Percentiles rank a stretch among this genome's conserved stretches.
phyloP scores from a whole-genome alignment of 2,888 invertebrate genomes.

The Epistrophella euchroma region DNA sequence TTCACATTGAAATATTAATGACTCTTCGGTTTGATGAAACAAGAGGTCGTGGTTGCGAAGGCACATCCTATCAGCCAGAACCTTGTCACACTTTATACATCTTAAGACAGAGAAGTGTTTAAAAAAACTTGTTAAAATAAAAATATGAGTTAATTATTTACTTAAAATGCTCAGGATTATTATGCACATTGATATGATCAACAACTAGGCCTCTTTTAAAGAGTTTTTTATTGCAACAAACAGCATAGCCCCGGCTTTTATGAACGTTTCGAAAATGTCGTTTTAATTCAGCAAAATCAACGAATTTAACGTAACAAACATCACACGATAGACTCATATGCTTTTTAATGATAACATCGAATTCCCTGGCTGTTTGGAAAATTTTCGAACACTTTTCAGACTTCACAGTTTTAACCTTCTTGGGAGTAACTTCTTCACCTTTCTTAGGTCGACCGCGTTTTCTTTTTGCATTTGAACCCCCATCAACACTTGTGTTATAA shows the following conservation, averaged over 20 bases:
- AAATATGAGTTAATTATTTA: slow-evolving; percentile 31
- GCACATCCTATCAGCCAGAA: slow-evolving; percentile 76
- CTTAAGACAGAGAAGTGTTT: slow-evolving; percentile 35
- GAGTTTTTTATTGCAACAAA: slow-evolving; percentile 77
- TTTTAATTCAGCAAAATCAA: slow-evolving; percentile 75
- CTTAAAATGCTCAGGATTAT: slow-evolving; percentile 78
- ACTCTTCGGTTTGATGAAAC: slow-evolving; percentile 75
- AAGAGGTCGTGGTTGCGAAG: slow-evolving; percentile 74
- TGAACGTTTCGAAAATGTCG: slow-evolving; percentile 76
- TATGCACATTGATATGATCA: slow-evolving; percentile 77
- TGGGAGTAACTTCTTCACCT: slow-evolving; percentile 55
- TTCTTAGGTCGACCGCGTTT: slow-evolving; percentile 63
- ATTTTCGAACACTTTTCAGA: slow-evolving; percentile 56
- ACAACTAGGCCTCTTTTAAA: slow-evolving; percentile 76
- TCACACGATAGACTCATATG: slow-evolving; percentile 77
- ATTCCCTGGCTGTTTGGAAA: slow-evolving; percentile 69
- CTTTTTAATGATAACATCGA: slow-evolving; percentile 75
- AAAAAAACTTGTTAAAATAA: neutral
- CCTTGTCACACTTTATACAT: slow-evolving; percentile 75
- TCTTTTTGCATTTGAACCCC: slow-evolving; percentile 31
- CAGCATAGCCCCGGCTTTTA: slow-evolving; percentile 76
- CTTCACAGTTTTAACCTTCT: slow-evolving; percentile 25
- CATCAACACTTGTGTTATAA: neutral
- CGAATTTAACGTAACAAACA: slow-evolving; percentile 66
- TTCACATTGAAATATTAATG: slow-evolving; percentile 61